Conservation (phyloP, 2,797 vertebrate species). For the Ptychobarbus kaznakovi region DNA sequence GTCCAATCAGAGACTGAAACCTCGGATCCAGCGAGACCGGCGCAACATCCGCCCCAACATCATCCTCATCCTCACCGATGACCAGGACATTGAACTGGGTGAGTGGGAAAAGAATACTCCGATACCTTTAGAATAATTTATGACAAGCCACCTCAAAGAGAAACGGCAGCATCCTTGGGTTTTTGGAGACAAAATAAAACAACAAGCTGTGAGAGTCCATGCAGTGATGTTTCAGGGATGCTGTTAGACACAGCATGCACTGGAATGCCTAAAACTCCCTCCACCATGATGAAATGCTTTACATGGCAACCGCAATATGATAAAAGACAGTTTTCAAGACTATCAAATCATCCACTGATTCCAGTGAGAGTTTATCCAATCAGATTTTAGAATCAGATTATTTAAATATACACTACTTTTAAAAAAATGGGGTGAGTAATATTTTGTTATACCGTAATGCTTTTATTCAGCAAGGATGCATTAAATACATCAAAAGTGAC, state of each 20-base stretch:
- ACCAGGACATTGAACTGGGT: slow-evolving; percentile 97
- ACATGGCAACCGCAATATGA: background rate
- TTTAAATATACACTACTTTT: background rate
- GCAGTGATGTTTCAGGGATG: background rate
- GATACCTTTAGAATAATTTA: background rate
- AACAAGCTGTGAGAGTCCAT: background rate
- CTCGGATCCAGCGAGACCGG: slow-evolving; percentile 91
- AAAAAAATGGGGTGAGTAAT: background rate
- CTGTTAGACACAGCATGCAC: background rate
- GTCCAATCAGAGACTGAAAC: slow-evolving; percentile 87
- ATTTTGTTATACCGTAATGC: background rate
- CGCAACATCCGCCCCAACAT: slow-evolving; percentile 98
- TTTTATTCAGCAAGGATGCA: background rate
- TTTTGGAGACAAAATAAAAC: background rate
- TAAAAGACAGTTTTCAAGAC: background rate
- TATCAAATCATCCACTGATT: background rate
- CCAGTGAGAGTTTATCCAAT: background rate
- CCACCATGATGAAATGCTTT: background rate
- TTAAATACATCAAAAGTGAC: background rate
- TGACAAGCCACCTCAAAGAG: background rate
- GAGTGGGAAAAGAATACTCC: background rate
- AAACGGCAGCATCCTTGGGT: background rate
- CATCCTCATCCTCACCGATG: slow-evolving; percentile 94
- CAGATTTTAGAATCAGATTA: background rate
- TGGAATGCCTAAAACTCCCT: background rate